A percentile compares a stretch with the other conserved stretches of the same genome.
Conservation (phyloP, 2,113 vertebrate genomes). For the Motacilla tschutschensis region DNA sequence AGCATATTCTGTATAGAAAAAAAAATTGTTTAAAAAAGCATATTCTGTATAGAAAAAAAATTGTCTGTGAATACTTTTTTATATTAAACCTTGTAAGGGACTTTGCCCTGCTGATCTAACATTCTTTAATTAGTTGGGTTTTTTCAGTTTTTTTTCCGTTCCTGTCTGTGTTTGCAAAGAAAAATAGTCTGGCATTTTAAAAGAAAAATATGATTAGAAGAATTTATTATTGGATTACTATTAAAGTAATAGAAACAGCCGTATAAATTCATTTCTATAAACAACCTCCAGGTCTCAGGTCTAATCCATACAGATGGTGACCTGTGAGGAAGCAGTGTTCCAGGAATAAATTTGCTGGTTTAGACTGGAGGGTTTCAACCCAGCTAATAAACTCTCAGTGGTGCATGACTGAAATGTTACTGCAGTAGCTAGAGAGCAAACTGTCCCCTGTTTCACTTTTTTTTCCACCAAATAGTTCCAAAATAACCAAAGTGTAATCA, state of each 20-base stretch:
- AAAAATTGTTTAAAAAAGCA: not conserved
- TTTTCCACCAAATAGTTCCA: not conserved
- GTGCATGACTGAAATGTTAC: not conserved
- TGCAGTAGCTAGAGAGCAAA: not conserved
- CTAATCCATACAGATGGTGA: not conserved
- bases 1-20: not conserved
- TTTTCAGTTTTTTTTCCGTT: not conserved
- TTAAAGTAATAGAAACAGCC: not conserved
- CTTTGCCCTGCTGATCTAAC: not conserved
- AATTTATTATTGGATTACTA: conserved; percentile 9
- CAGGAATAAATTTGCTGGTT: not conserved
- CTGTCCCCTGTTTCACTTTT: not conserved
- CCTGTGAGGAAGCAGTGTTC: not conserved
- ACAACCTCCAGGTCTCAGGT: not conserved
- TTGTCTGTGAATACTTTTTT: not conserved
- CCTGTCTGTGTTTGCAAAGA: not conserved
- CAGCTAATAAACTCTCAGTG: not conserved
- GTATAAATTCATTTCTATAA: not conserved
- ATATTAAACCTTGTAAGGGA: not conserved
- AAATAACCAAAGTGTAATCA: conserved; percentile 18
- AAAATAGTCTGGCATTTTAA: not conserved
- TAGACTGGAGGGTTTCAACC: not conserved
- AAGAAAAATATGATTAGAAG: not conserved
- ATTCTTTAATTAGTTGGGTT: not conserved
- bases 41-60: not conserved